Evolutionary conservation across 2,797 vertebrate species (phyloP).

Genomic region (Eidolon dupreanum): DNA sequence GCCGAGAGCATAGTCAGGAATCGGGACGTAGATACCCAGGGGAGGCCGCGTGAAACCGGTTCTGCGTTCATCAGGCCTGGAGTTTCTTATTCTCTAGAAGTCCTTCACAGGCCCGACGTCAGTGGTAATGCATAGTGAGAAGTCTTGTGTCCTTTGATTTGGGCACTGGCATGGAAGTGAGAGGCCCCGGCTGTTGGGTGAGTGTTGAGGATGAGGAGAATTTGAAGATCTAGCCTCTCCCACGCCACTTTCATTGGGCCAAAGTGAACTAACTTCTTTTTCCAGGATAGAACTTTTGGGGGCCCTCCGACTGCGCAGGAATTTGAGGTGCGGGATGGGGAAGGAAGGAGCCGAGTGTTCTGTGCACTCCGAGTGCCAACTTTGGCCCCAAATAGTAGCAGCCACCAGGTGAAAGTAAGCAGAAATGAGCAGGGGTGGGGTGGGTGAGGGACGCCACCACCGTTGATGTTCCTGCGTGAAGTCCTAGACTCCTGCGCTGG

Average conservation of each 20-base stretch:
- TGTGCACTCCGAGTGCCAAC: rapidly evolving
- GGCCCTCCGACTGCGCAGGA: rapidly evolving
- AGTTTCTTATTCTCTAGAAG: neutral
- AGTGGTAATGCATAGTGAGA: neutral
- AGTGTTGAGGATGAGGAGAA: neutral
- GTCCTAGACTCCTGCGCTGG: neutral
- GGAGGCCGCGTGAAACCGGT: neutral
- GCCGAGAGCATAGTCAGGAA: neutral
- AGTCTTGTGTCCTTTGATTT: neutral
- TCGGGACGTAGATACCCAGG: rapidly evolving
- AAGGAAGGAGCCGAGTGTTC: neutral
- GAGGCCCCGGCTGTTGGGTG: neutral
- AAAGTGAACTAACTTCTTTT: neutral
- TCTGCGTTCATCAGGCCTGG: neutral
- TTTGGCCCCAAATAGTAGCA: neutral
- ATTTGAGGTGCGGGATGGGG: too few species aligned
- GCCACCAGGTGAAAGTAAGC: neutral
- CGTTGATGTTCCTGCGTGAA: rapidly evolving
- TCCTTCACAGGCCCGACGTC: neutral
- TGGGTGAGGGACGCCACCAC: neutral
- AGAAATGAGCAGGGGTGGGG: rapidly evolving
- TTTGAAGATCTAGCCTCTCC: neutral
- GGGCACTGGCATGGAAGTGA: neutral
- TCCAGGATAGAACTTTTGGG: neutral
- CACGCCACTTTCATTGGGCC: neutral